These are phyloP conservation scores for Noctua janthe DNA, from an alignment of 2,888 invertebrate genomes.

Conservation along the genomic window DNA sequence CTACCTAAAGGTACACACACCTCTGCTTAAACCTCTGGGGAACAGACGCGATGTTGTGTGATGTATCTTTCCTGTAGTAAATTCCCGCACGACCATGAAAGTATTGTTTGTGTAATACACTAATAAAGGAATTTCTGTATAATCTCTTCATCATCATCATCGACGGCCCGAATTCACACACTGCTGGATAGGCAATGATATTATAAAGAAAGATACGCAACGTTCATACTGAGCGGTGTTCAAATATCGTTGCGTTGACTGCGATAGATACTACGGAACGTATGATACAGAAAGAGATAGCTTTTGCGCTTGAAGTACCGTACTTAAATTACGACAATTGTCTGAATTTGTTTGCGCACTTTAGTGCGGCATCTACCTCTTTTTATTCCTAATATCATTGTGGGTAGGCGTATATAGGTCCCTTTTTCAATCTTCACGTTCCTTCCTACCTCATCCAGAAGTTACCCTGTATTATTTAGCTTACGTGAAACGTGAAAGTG, in stretches of 20 bases:
- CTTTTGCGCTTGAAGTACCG: too few species aligned
- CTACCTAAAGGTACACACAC: background rate
- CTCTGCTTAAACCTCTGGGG: background rate
- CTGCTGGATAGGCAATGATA: background rate
- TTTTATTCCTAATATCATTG: too few species aligned
- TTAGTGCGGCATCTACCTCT: too few species aligned
- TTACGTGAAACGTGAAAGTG: slow-evolving; percentile 15
- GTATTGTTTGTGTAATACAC: background rate
- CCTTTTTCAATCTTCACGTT: background rate
- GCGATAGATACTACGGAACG: too few species aligned
- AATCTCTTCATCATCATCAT: background rate
- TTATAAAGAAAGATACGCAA: too few species aligned
- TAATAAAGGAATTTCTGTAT: background rate
- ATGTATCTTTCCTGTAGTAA: background rate
- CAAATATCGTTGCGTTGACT: too few species aligned
- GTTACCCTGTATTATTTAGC: background rate
- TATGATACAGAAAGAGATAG: too few species aligned
- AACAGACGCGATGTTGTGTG: background rate
- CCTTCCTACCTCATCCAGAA: background rate
- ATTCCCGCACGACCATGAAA: background rate
- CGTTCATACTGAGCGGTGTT: too few species aligned
- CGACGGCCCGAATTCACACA: background rate
- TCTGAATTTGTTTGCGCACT: too few species aligned
- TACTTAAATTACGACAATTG: too few species aligned
- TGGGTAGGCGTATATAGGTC: background rate